Percentiles rank a stretch among this genome's conserved stretches.
Evolutionary conservation across 2,888 invertebrate species (phyloP).

Genomic region (Drosophila fungiperda): DNA sequence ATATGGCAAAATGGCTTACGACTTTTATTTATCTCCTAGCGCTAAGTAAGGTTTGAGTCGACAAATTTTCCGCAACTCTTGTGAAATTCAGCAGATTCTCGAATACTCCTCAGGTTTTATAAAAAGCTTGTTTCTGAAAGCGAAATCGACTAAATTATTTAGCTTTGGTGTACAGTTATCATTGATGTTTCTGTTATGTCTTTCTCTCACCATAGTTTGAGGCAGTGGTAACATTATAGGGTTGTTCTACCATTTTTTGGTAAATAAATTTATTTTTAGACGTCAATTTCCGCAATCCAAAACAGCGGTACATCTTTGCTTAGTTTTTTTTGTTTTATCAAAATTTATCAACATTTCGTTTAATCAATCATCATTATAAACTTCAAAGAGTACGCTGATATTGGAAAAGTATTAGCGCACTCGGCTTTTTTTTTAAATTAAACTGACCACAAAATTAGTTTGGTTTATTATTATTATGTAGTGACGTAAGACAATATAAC

Average conservation of each 20-base stretch:
- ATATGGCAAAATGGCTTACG: background rate
- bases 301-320: constrained; percentile 34
- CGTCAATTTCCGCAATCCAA: constrained; percentile 52
- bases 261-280: constrained; percentile 65
- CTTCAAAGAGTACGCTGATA: constrained; percentile 12
- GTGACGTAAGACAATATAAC: background rate
- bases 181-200: background rate
- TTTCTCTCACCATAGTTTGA: constrained; percentile 13
- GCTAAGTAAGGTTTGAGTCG: background rate
- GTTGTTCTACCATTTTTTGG: constrained; percentile 6
- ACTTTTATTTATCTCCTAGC: background rate
- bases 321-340: constrained; percentile 18
- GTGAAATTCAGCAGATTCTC: background rate
- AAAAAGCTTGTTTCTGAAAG: background rate
- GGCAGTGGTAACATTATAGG: constrained; percentile 4
- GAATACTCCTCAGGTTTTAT: background rate
- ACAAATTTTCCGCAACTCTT: background rate
- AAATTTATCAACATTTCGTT: background rate
- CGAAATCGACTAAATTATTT: background rate
- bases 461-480: background rate
- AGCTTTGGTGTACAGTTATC: constrained; percentile 15
- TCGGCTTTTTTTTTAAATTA: constrained; percentile 1
- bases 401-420: background rate
- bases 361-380: constrained; percentile 16
- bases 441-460: background rate